Conservation (phyloP, 2,888 invertebrate genomes). For the Dryocosmus kuriphilus region DNA sequence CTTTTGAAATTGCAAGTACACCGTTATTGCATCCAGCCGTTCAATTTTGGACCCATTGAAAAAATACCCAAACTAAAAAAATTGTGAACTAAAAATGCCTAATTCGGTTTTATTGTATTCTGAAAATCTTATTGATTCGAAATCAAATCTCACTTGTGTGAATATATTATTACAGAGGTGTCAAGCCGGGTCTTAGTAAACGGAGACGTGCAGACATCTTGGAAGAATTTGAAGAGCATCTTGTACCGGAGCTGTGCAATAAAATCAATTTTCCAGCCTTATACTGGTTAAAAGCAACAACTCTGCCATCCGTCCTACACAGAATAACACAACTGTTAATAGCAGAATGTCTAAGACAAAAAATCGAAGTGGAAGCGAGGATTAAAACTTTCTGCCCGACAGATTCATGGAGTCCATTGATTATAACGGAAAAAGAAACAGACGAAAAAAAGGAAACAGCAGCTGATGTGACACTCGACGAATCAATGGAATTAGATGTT, state of each 20-base stretch:
- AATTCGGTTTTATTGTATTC: no score
- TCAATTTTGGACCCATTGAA: no score
- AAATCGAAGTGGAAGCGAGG: conserved; percentile 78
- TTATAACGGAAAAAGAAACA: conserved; percentile 49
- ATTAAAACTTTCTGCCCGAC: conserved; percentile 57
- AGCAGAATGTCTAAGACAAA: conserved; percentile 85
- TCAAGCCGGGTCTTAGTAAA: conserved; percentile 70
- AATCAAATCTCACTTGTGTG: no score
- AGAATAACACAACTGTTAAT: conserved; percentile 85
- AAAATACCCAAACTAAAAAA: no score
- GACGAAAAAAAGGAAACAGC: conserved; percentile 49
- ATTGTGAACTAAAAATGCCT: no score
- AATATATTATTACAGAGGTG: conserved; percentile 69
- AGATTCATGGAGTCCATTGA: conserved; percentile 70
- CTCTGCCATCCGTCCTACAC: conserved; percentile 91
- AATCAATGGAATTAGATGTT: conserved; percentile 49
- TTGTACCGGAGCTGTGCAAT: conserved; percentile 93
- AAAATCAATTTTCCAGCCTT: conserved; percentile 85
- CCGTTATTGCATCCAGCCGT: no score
- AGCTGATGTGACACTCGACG: conserved; percentile 53
- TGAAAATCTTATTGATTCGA: no score
- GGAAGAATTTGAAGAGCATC: conserved; percentile 82
- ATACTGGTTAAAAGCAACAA: conserved; percentile 91
- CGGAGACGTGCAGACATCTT: conserved; percentile 76
- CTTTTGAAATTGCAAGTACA: no score